These are phyloP conservation scores for Sussaba pulchella DNA, from an alignment of 2,888 invertebrate species.

Conservation along the genomic window DNA sequence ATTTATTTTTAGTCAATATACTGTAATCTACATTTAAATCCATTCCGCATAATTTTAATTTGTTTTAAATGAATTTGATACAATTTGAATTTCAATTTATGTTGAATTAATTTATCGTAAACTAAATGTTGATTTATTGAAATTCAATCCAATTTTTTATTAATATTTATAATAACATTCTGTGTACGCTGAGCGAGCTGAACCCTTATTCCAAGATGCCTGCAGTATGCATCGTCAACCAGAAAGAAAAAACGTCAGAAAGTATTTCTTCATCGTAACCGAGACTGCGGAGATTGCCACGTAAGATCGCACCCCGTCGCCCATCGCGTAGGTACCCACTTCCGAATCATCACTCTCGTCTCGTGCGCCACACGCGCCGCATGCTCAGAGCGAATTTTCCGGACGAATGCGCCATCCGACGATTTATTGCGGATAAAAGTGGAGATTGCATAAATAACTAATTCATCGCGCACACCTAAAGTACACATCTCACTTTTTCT, in stretches of 20 bases:
- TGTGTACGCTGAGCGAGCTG: background rate
- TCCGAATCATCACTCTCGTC: slow-evolving; percentile 25
- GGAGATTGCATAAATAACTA: slow-evolving; percentile 70
- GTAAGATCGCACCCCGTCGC: slow-evolving; percentile 17
- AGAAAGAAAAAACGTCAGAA: slow-evolving; percentile 44
- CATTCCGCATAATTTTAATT: no score
- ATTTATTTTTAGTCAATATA: no score
- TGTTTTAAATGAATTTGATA: no score
- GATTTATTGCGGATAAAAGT: slow-evolving; percentile 53
- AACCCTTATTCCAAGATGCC: slow-evolving; percentile 19
- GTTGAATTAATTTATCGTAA: no score
- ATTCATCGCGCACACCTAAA: slow-evolving; percentile 62
- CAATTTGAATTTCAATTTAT: no score
- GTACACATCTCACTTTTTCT: slow-evolving; percentile 3
- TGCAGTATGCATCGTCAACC: slow-evolving; percentile 33
- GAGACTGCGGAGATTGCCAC: background rate
- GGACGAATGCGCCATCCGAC: slow-evolving; percentile 25
- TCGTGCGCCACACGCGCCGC: slow-evolving; percentile 43
- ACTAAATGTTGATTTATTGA: no score
- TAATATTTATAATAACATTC: no score
- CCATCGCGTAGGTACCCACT: slow-evolving; percentile 28
- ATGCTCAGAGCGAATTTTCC: slow-evolving; percentile 16
- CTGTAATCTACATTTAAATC: no score
- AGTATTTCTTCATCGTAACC: slow-evolving; percentile 1
- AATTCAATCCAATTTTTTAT: no score